phyloP scores from a whole-genome alignment of 2,113 vertebrate species.

The Cervus canadensis region DNA sequence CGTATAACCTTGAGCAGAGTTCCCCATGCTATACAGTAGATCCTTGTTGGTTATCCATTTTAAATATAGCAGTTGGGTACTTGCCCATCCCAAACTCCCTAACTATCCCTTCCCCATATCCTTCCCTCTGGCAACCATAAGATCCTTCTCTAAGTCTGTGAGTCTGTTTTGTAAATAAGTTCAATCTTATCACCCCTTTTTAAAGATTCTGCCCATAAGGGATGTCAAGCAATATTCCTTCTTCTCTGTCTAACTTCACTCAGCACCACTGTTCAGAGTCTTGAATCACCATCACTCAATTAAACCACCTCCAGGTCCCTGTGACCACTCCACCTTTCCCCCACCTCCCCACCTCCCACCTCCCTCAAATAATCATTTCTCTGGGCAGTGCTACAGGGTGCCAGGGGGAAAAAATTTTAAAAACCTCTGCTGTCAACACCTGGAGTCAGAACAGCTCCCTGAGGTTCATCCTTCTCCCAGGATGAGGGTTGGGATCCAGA shows the following conservation, averaged over 20 bases:
- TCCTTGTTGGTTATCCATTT: not conserved
- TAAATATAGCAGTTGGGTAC: not conserved
- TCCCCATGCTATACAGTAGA: not conserved
- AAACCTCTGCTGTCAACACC: not conserved
- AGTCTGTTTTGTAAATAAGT: not conserved
- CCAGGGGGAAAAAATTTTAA: not conserved
- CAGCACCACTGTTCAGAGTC: not conserved
- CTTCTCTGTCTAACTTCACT: not conserved
- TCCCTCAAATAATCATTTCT: no score
- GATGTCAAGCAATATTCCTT: not conserved
- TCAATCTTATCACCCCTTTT: not conserved
- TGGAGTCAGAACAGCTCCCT: not conserved
- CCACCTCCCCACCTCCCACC: no score
- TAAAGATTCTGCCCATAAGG: not conserved
- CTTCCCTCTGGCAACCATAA: not conserved
- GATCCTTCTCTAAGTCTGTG: not conserved
- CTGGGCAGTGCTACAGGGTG: not conserved
- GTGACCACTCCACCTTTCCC: not conserved
- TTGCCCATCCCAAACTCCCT: not conserved
- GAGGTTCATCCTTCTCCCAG: not conserved
- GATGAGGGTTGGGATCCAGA: no score
- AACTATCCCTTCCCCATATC: not conserved
- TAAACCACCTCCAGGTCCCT: not conserved
- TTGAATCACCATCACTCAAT: accelerated
- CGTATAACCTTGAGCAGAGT: accelerated